Base-by-base conservation (phyloP, 2,888 invertebrate genomes). In the Sipha maydis region DNA sequence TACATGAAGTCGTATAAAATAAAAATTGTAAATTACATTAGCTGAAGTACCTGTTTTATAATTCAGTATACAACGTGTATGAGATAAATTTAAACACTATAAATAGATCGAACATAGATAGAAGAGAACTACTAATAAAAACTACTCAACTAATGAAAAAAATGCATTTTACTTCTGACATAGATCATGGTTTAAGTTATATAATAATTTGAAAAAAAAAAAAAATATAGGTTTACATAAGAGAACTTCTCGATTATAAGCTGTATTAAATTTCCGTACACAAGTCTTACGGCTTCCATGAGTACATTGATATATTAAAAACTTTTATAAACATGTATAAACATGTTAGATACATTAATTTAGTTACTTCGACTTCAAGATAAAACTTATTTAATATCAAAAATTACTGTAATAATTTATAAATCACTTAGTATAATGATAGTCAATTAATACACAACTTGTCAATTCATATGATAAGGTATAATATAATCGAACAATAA, bases 1-100 rank as follows among this genome's bases (percentile, higher is more conserved):
- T 86, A 86, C 86, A 86, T 86, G 77, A 85, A 85, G 61, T 31
- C 84, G 84, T 41, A 54, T n/a, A 67, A 28, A 28, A 77, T 67
- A 61, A 31, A 56, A 76, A 61, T 7, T 38, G 17, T 41, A 67
- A 76, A 85, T 85, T 41, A 67, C 61, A 77, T 61, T n/a, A 34
- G 73, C 41, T 61, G 67, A 56, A 82, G 69, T 82, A 61, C 38
- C 38, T 38, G 17, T 67, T 61, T 38, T 31, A 61, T 38, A n/a
- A 14, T 61, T 56, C 14, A 34, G 25, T 67, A 19, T 17, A 38
- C 25, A 34, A 38, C n/a, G 61, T 80, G 7, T 34, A 67, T 61
- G 25, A 61, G 34, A 61, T 61, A 34, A 38, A 61, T 61, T 38
- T 34, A 61, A 61, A 61, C 79, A 79, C 79, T 79, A 25, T 79